Conservation (phyloP, 2,113 vertebrate genomes). For the Clinocottus analis region DNA sequence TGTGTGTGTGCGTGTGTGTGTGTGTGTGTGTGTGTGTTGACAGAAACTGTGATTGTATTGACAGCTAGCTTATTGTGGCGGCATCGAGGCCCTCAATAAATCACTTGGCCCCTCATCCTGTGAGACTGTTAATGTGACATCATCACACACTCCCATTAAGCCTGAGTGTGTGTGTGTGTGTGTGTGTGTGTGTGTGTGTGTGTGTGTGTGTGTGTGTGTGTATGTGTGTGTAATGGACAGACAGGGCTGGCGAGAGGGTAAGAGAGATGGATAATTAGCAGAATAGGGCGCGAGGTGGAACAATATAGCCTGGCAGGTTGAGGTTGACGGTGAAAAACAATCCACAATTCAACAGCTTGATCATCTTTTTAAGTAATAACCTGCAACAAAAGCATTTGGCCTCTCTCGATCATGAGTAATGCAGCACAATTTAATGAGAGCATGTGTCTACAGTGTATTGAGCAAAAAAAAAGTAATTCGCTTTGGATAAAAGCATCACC, state of each 20-base stretch:
- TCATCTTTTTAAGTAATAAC: background rate
- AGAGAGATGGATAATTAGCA: constrained; percentile 21
- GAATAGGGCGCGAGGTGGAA: constrained; percentile 5
- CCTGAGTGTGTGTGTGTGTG: constrained; percentile 7
- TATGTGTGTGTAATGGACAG: too few species aligned
- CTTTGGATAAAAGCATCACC: background rate
- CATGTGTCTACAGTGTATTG: too few species aligned
- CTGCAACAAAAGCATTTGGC: background rate
- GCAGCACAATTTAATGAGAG: background rate
- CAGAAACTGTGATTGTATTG: constrained; percentile 56
- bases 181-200: constrained; percentile 9
- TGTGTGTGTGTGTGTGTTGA: constrained; percentile 26
- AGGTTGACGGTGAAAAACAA: background rate
- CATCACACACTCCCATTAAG: constrained; percentile 23
- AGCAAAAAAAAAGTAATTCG: too few species aligned
- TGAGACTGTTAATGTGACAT: constrained; percentile 44
- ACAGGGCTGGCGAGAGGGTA: background rate
- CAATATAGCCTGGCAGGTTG: background rate
- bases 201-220: too few species aligned
- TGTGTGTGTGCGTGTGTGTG: constrained; percentile 33
- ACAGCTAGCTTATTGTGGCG: constrained; percentile 59
- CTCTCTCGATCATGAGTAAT: background rate
- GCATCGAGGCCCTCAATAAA: constrained; percentile 45
- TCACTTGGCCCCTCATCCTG: constrained; percentile 35
- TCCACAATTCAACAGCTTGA: constrained; percentile 7